Conservation (phyloP, 2,888 invertebrate species). For the Microctonus aethiopoides region DNA sequence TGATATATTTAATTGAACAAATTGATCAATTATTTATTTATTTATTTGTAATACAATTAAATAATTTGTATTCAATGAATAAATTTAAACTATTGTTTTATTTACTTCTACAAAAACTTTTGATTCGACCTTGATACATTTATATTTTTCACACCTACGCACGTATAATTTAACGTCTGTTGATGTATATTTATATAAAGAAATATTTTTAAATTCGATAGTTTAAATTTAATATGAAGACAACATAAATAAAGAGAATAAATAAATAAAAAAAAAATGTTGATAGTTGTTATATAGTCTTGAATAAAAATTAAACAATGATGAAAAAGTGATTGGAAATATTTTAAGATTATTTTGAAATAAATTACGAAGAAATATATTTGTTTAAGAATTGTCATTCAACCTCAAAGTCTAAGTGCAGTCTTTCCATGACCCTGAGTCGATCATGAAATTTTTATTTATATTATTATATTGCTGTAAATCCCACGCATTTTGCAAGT, state of each 20-base stretch:
- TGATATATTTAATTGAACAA: too few species aligned
- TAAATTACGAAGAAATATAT: not conserved
- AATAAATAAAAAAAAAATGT: not conserved
- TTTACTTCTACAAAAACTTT: too few species aligned
- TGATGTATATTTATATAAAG: not conserved
- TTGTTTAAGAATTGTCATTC: conserved; percentile 37
- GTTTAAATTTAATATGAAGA: too few species aligned
- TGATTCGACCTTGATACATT: not conserved
- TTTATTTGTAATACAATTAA: too few species aligned
- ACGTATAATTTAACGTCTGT: not conserved
- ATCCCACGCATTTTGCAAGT: conserved; percentile 35
- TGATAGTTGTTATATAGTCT: not conserved
- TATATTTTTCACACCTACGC: not conserved
- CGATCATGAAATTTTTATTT: conserved; percentile 7
- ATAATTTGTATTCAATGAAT: too few species aligned
- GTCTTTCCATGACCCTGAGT: conserved; percentile 41
- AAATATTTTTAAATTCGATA: not conserved
- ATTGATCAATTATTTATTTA: too few species aligned
- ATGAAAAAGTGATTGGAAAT: not conserved
- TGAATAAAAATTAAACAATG: too few species aligned
- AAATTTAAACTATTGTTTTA: not conserved
- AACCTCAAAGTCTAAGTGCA: conserved; percentile 25
- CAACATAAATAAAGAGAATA: too few species aligned
- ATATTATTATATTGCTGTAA: conserved; percentile 30
- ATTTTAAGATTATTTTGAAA: not conserved